A percentile compares a stretch with the other conserved stretches of the same genome.
Conservation (phyloP, 2,888 invertebrate genomes). For the Epistrophe grossulariae region DNA sequence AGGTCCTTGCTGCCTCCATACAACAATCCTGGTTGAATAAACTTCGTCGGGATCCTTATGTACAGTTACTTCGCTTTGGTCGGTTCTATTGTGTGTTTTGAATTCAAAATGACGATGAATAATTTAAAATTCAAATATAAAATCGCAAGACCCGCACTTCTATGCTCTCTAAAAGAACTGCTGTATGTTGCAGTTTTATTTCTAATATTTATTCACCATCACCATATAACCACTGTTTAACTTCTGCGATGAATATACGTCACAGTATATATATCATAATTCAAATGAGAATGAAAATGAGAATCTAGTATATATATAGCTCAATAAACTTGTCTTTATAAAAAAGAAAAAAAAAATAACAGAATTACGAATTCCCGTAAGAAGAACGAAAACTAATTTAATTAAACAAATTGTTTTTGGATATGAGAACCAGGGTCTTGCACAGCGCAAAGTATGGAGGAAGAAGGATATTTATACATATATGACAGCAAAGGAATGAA, state of each 20-base stretch:
- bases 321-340: background rate
- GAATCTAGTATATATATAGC: background rate
- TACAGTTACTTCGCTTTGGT: background rate
- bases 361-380: background rate
- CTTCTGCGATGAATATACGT: background rate
- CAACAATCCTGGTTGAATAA: conserved; percentile 17
- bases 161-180: background rate
- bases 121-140: conserved; percentile 46
- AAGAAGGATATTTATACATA: conserved; percentile 16
- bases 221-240: background rate
- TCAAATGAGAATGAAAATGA: conserved; percentile 6
- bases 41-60: background rate
- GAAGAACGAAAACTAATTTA: conserved; percentile 50
- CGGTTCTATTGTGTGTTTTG: conserved; percentile 35
- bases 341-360: background rate
- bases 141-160: background rate
- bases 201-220: background rate
- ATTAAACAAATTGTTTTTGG: conserved; percentile 50
- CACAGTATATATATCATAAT: conserved; percentile 32
- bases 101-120: conserved; percentile 53
- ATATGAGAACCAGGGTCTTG: background rate
- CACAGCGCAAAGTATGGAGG: background rate
- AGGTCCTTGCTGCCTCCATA: background rate
- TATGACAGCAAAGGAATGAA: background rate
- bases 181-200: background rate